Evolutionary conservation across 2,113 vertebrate genomes (phyloP), one percentile per base, ranked within the genome.

Genomic region (Pluvialis apricaria): DNA sequence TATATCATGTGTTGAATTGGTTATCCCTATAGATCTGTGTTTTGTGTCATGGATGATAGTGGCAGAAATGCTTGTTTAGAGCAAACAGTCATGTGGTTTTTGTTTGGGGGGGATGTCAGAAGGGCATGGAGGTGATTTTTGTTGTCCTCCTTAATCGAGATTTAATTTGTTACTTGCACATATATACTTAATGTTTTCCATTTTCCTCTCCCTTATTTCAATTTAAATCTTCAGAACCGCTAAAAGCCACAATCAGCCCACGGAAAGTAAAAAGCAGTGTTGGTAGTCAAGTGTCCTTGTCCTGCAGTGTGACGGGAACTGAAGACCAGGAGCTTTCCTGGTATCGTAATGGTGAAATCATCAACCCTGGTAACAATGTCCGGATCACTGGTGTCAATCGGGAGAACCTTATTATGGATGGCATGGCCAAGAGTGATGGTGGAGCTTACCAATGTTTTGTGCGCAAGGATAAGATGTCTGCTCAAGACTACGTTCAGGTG

Each of bases 361-460:
- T 99, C 97, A 98, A 98, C 90, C 98, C 99, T 4, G 99, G 99
- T 38, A 99, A 98, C 97, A 99, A 98, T 5, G 99, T 99, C 36
- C 98, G 99, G 80, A 99, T 99, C 97, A 99, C 98, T 15, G 99
- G 99, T 0, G 26, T 98, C 94, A 99, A 98, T 97, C 98, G 98
- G 10, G 99, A 99, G 97, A 99, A 98, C 96, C 98, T 99, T 49
- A 98, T 99, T 89, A 99, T 99, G 99, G 99, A 99, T 71, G 99
- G 99, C 94, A 99, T 99, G 99, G 99, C 98, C 34, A 99, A 99
- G 98, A 99, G 99, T 17, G 99, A 99, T 7, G 99, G 99, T 17
- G 99, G 99, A 4, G 99, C 99, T 5, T 99, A 99, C 97, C 99
- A 99, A 98, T 99, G 99, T 97, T 99, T 99, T 21, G 99, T 99